phyloP scores from a whole-genome alignment of 2,888 invertebrate genomes.

The Neoascia interrupta region DNA sequence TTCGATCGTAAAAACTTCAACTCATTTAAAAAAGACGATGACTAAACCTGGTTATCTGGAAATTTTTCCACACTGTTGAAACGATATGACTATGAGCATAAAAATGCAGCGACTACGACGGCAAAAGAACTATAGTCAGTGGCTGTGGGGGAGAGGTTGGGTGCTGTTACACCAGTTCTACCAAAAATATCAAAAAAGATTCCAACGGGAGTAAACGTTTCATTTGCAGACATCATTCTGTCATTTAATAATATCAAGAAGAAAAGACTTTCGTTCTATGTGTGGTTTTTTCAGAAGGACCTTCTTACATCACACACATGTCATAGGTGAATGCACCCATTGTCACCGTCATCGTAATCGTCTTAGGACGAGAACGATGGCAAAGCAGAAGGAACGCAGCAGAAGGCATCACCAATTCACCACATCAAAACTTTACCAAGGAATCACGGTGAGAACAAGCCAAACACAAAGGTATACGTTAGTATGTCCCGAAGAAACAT shows the following conservation, averaged over 20 bases:
- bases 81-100: constrained; percentile 53
- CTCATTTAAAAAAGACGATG: constrained; percentile 51
- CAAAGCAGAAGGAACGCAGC: neutral
- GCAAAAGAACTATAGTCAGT: neutral
- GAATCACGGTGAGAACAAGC: constrained; percentile 20
- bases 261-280: constrained; percentile 36
- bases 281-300: constrained; percentile 15
- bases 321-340: constrained; percentile 78
- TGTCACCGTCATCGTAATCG: constrained; percentile 60
- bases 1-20: constrained; percentile 51
- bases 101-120: constrained; percentile 32
- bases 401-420: neutral
- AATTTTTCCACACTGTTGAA: constrained; percentile 59
- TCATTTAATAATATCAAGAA: constrained; percentile 75
- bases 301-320: constrained; percentile 56
- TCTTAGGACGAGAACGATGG: constrained; percentile 16
- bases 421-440: neutral
- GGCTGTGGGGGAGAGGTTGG: neutral
- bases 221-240: constrained; percentile 79
- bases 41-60: constrained; percentile 55
- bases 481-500: constrained; percentile 18
- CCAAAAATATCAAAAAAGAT: constrained; percentile 48
- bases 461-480: constrained; percentile 57
- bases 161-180: no score
- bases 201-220: constrained; percentile 71